A percentile compares a stretch with the other conserved stretches of the same genome.
These are phyloP conservation scores for Agapornis roseicollis DNA, from an alignment of 2,113 vertebrate species.

Conservation along the genomic window DNA sequence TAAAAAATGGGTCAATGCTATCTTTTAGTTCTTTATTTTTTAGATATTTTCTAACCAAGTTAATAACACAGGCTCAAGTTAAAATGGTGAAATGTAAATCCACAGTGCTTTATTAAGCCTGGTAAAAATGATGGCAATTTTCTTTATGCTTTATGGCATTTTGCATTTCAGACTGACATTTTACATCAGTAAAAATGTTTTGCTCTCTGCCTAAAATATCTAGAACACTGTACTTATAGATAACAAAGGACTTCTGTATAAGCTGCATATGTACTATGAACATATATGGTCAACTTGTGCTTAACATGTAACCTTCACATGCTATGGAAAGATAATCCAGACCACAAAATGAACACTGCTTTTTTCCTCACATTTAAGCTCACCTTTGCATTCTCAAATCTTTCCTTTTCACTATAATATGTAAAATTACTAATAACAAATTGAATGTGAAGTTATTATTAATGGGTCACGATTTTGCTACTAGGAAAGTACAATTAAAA, in stretches of 20 bases:
- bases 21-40: neutral
- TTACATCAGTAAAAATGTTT: neutral
- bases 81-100: neutral
- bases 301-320: neutral
- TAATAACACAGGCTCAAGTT: neutral
- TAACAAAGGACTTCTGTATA: neutral
- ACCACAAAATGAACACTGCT: too few relatives aligned
- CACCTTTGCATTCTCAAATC: neutral
- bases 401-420: neutral
- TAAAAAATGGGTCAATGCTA: neutral
- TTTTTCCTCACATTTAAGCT: neutral
- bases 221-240: neutral
- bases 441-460: neutral
- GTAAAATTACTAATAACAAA: neutral
- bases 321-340: neutral
- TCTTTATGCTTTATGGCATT: neutral
- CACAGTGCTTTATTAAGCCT: neutral
- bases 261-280: fast-evolving
- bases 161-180: neutral
- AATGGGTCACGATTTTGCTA: neutral
- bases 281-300: neutral
- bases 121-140: neutral
- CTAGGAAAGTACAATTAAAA: neutral
- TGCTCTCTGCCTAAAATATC: neutral
- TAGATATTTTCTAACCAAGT: neutral